phyloP scores from a whole-genome alignment of 2,797 vertebrate genomes.

The Numenius phaeopus region DNA sequence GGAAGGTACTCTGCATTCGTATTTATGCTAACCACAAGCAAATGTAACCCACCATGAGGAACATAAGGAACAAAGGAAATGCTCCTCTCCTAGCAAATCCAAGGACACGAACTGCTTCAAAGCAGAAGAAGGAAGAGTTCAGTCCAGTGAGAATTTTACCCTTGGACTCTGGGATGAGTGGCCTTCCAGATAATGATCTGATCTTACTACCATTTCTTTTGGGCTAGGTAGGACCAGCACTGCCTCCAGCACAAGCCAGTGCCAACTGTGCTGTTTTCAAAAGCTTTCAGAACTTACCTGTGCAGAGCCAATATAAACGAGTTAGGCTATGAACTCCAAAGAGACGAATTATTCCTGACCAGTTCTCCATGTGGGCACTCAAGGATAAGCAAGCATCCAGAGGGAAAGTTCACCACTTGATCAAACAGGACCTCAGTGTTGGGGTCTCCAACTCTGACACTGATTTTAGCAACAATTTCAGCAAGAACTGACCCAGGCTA shows the following conservation, averaged over 20 bases:
- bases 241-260: background rate
- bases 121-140: background rate
- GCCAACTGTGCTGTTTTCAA: background rate
- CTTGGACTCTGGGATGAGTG: background rate
- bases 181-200: background rate
- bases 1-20: background rate
- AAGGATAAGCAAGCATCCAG: background rate
- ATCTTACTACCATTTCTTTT: background rate
- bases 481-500: background rate
- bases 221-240: background rate
- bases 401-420: background rate
- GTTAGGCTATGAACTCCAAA: background rate
- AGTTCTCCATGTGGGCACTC: background rate
- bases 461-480: background rate
- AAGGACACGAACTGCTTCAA: background rate
- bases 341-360: background rate
- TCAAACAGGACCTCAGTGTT: background rate
- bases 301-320: background rate
- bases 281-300: background rate
- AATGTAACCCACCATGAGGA: background rate
- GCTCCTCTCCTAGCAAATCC: background rate
- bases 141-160: background rate
- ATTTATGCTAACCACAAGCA: background rate
- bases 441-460: background rate
- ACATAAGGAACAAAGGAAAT: background rate